These are phyloP conservation scores for Acropora yongei DNA, from an alignment of 64 coral and sea anemone species.

Conservation along the genomic window DNA sequence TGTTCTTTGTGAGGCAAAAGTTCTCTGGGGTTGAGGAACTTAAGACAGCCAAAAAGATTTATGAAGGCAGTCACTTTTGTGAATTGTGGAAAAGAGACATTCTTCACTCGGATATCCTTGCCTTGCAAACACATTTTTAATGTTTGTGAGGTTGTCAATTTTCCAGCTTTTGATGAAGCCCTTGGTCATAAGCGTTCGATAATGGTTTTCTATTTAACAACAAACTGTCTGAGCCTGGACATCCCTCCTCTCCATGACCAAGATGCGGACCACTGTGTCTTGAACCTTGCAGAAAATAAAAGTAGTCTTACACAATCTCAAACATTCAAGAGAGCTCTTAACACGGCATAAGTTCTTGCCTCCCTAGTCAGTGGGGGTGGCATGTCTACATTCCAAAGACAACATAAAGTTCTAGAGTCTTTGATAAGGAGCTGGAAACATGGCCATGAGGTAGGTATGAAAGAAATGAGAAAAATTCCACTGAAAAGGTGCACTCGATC, in stretches of 20 bases:
- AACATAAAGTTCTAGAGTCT: slow-evolving; percentile 12
- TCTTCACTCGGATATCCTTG: neutral
- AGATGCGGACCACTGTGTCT: neutral
- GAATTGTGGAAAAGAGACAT: too few relatives aligned
- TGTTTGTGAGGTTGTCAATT: slow-evolving; percentile 17
- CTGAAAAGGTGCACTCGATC: too few relatives aligned
- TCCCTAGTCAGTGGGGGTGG: slow-evolving; percentile 35
- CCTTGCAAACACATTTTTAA: slow-evolving; percentile 58
- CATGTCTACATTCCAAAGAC: slow-evolving; percentile 32
- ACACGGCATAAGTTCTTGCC: slow-evolving; percentile 17
- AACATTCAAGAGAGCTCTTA: too few relatives aligned
- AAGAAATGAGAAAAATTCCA: too few relatives aligned
- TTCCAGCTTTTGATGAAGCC: slow-evolving; percentile 3
- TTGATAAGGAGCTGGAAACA: slow-evolving; percentile 9
- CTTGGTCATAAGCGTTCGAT: slow-evolving; percentile 12
- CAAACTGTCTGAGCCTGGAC: too few relatives aligned
- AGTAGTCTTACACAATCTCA: too few relatives aligned
- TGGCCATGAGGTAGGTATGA: neutral
- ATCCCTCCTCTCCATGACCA: neutral
- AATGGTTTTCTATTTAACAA: slow-evolving; percentile 26
- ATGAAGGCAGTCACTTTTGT: too few relatives aligned
- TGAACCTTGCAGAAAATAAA: too few relatives aligned
- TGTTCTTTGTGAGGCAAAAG: too few relatives aligned
- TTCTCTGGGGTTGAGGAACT: too few relatives aligned
- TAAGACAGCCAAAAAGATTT: too few relatives aligned